Evolutionary conservation across 2,888 invertebrate genomes (phyloP), one percentile per base, ranked within the genome.

Genomic region (Anticlea derivata): DNA sequence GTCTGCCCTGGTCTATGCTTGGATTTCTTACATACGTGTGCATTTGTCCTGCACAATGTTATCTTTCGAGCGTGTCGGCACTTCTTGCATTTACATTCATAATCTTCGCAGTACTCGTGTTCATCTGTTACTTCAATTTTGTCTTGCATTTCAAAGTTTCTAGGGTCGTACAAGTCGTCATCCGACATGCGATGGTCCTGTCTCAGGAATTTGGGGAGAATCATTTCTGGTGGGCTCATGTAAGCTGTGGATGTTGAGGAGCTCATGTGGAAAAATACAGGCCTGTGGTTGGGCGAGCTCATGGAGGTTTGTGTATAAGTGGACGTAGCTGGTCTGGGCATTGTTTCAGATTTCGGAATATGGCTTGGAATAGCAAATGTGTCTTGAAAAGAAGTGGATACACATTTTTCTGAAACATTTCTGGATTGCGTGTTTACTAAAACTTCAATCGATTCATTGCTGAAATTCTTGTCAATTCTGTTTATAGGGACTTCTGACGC

Each of bases 231-330:
- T 4, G 91, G 91, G 55, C 91, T 91, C 89, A 91, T 83, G 55
- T 91, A 91, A 0, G 90, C 82, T 6, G 91, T 91, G 1, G 91
- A 91, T 7, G 89, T 88, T 1, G 91, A 89, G 7, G 91, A 90
- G 61, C 89, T 89, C 82, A 90, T 85, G 45, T 86, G 88, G 53
- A 80, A 68, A 54, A 79, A 78, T 4, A 76, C 63, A 2, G 87
- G 87, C 59, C 79, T 75, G 26, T 73, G 66, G 31, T 59, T 63
- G 1, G 86, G 82, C 4, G 88, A 81, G 48, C 65, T 75, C 8
- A 73, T 63, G 1, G 75, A 72, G 5, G 90, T 90, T 64, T 90
- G 90, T 6, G 89, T 88, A 50, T 73, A 85, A 0, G 78, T 73
- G 0, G 86, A 83, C 13, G 78, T 83, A n/a, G 78, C 79, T 1